Evolutionary conservation across 1,140 invertebrate genomes (phyloP), one percentile per base, ranked within the genome.

Genomic region (Aphidius gifuensis): DNA sequence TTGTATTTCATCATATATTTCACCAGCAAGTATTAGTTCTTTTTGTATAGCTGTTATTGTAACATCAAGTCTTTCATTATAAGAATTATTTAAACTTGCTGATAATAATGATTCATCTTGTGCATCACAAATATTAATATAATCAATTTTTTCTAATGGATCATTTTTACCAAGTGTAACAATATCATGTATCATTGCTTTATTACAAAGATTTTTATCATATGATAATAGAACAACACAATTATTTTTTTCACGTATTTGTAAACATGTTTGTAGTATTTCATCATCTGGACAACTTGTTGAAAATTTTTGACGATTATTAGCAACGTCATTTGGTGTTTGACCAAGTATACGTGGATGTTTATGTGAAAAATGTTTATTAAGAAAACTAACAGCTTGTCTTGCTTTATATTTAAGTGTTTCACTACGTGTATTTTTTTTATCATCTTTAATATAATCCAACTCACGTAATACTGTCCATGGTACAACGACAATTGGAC

Each of bases 391-490:
- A 43, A 80, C 67, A 47, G 76, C 78, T 66, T 63, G 70, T 55
- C 74, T 71, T 2, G 77, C 76, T 58, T 74, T 77, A 0, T 6
- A 4, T 40, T 64, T 66, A 3, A 79, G 64, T 11, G 21, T 23
- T 50, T 70, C 57, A 42, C 70, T 46, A 47, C 65, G 72, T 39
- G 59, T 69, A 53, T 69, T 69, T 5, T 48, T 58, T 63, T 74
- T 69, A 42, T 71, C 64, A 57, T 73, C 69, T 59, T 82, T 82
- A 21, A 82, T 76, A 38, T 68, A 73, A 69, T 82, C 80, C 9
- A 82, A 61, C 65, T 82, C 80, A 71, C 74, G 69, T 65, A 81
- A 72, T n/a, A 80, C 78, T 50, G 74, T 79, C 79, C 79, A 81
- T 50, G 78, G 78, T 42, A 80, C 64, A 47, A 77, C 73, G 40